phyloP scores from a whole-genome alignment of 2,888 invertebrate genomes.

The Plusia festucae region DNA sequence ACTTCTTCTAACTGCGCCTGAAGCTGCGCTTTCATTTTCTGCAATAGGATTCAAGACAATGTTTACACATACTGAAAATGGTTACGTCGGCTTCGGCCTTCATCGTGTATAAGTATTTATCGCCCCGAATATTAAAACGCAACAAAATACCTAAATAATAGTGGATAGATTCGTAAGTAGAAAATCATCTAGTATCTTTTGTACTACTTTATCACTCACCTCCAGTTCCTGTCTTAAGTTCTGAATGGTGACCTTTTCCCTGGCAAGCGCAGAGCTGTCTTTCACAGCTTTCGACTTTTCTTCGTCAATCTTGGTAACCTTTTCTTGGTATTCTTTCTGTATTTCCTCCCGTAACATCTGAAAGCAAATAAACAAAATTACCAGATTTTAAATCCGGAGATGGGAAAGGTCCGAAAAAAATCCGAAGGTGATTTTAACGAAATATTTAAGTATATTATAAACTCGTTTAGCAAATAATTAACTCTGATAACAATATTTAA shows the following conservation, averaged over 20 bases:
- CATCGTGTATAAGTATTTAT: no score
- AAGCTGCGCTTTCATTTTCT: slow-evolving; percentile 84
- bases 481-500: no score
- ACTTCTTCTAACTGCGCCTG: slow-evolving; percentile 83
- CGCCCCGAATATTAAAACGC: no score
- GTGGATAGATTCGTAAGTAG: no score
- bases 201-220: slow-evolving; percentile 70
- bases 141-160: background rate
- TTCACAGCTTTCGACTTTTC: slow-evolving; percentile 76
- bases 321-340: slow-evolving; percentile 83
- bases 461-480: no score
- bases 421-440: no score
- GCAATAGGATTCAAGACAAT: slow-evolving; percentile 24
- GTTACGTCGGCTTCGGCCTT: no score
- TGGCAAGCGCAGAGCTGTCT: slow-evolving; percentile 74
- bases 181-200: no score
- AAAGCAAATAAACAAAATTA: slow-evolving; percentile 30
- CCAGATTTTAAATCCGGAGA: no score
- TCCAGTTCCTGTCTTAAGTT: slow-evolving; percentile 81
- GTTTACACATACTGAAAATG: no score
- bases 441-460: no score
- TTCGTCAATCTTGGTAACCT: slow-evolving; percentile 78
- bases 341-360: slow-evolving; percentile 81
- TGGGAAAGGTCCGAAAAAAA: no score
- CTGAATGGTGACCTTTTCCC: slow-evolving; percentile 79